phyloP scores from a whole-genome alignment of 1,140 invertebrate genomes.

The Cyrtorhinus lividipennis region DNA sequence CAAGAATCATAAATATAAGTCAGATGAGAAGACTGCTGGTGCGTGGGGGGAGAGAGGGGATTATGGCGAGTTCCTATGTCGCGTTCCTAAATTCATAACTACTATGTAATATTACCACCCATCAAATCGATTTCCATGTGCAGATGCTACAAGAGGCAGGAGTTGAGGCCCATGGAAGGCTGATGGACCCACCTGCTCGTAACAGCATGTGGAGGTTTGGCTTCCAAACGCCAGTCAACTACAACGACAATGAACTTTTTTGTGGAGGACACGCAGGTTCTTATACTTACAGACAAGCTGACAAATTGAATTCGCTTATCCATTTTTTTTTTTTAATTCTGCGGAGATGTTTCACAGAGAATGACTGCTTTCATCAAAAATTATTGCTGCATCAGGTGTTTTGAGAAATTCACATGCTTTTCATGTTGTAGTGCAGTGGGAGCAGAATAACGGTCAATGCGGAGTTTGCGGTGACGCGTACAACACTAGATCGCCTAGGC shows the following conservation, averaged over 20 bases:
- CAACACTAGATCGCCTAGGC: slow-evolving; percentile 50
- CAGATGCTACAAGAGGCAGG: slow-evolving; percentile 24
- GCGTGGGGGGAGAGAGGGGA: no score
- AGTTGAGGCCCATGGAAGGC: slow-evolving; percentile 54
- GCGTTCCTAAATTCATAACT: no score
- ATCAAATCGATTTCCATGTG: neutral
- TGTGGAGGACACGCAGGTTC: slow-evolving; percentile 73
- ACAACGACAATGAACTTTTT: slow-evolving; percentile 77
- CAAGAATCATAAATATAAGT: no score
- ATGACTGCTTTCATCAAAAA: no score
- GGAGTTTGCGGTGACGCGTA: slow-evolving; percentile 79
- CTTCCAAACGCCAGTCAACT: slow-evolving; percentile 82
- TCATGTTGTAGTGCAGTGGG: slow-evolving; percentile 56
- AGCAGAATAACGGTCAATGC: slow-evolving; percentile 68
- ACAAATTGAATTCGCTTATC: slow-evolving; percentile 15
- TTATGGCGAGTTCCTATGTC: no score
- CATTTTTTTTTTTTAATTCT: slow-evolving; percentile 8
- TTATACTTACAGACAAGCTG: no score
- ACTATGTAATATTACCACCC: no score
- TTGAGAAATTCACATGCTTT: neutral
- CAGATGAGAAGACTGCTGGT: no score
- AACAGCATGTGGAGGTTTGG: slow-evolving; percentile 91
- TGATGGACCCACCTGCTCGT: slow-evolving; percentile 79
- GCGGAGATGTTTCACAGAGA: neutral
- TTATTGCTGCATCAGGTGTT: no score